These are phyloP conservation scores for Eupithecia exiguata DNA, from an alignment of 2,888 invertebrate genomes.

Conservation along the genomic window DNA sequence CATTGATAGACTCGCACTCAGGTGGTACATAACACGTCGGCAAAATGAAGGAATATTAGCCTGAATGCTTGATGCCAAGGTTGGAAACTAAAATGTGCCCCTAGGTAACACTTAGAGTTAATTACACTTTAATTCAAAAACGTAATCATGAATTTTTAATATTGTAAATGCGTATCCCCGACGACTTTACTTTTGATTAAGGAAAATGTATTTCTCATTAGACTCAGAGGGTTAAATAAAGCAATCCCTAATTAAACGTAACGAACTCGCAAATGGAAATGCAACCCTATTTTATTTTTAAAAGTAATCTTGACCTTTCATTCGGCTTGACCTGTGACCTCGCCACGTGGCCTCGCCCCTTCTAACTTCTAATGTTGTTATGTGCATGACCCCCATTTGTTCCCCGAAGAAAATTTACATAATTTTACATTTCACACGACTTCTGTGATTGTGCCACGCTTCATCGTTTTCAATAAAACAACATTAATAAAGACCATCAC, in stretches of 20 bases:
- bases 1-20: conserved; percentile 7
- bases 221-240: conserved; percentile 14
- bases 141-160: background rate
- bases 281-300: conserved; percentile 55
- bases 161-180: background rate
- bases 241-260: conserved; percentile 48
- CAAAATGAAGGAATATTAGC: background rate
- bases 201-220: conserved; percentile 14
- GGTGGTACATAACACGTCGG: background rate
- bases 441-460: conserved; percentile 51
- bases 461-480: conserved; percentile 18
- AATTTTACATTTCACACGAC: conserved; percentile 59
- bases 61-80: background rate
- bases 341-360: conserved; percentile 67
- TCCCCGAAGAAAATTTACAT: conserved; percentile 56
- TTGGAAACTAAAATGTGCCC: background rate
- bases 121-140: background rate
- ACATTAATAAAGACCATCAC: background rate
- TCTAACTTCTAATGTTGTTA: conserved; percentile 49
- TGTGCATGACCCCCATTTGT: conserved; percentile 58
- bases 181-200: background rate
- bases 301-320: conserved; percentile 65
- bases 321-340: conserved; percentile 69
- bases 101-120: background rate
- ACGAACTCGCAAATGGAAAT: conserved; percentile 39